Conservation (phyloP, 2,113 vertebrate genomes). For the Hystrix cristata region DNA sequence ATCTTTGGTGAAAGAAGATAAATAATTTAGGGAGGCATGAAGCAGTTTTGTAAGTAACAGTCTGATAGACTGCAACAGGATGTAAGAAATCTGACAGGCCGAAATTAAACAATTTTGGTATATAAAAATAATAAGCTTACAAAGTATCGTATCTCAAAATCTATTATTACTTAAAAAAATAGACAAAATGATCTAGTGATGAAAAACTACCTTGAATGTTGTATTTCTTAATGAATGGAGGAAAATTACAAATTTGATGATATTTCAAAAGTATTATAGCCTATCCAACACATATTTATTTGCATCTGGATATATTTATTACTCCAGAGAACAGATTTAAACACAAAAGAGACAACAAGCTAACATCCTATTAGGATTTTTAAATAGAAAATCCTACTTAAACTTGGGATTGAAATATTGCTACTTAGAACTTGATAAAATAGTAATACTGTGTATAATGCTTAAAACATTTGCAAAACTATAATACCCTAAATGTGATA, state of each 20-base stretch:
- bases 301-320: neutral
- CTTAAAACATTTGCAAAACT: neutral
- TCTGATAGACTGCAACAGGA: neutral
- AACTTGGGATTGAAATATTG: neutral
- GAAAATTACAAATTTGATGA: neutral
- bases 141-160: neutral
- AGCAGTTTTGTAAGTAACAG: neutral
- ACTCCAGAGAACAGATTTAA: neutral
- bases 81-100: neutral
- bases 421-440: neutral
- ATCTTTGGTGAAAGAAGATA: neutral
- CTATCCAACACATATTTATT: neutral
- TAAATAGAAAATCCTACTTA: constrained; percentile 15
- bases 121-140: neutral
- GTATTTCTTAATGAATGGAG: neutral
- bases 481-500: neutral
- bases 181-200: neutral
- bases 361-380: neutral
- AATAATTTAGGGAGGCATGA: neutral
- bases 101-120: neutral
- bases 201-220: neutral
- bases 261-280: neutral
- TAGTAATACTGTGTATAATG: neutral
- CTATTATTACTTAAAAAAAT: constrained; percentile 11
- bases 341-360: neutral